A percentile compares a stretch with the other conserved stretches of the same genome.
phyloP scores from a whole-genome alignment of 2,113 vertebrate genomes.

The Corythaeola cristata region DNA sequence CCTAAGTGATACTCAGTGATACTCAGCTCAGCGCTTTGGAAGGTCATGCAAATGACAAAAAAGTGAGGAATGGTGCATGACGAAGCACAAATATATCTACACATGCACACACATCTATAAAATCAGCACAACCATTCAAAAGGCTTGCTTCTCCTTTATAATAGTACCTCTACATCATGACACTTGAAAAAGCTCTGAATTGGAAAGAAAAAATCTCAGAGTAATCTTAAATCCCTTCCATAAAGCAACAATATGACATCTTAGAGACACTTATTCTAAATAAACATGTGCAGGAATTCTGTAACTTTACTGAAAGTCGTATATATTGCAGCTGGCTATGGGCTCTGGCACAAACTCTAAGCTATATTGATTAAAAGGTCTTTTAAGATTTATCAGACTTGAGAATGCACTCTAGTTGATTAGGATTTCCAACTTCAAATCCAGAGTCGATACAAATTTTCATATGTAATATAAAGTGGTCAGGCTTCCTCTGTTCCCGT shows the following conservation, averaged over 20 bases:
- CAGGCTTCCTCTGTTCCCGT: neutral
- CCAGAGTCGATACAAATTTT: neutral
- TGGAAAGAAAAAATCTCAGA: neutral
- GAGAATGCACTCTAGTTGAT: constrained; percentile 47
- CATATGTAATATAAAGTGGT: neutral
- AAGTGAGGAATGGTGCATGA: neutral
- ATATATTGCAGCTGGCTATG: neutral
- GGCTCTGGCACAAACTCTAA: neutral
- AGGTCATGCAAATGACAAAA: neutral
- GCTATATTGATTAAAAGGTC: constrained; percentile 16
- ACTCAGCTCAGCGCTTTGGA: neutral
- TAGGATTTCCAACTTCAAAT: constrained; percentile 22
- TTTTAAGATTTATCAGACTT: constrained; percentile 43
- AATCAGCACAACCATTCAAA: neutral
- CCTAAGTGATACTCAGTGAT: neutral
- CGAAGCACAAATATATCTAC: neutral
- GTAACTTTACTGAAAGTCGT: constrained; percentile 14
- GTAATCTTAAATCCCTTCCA: neutral
- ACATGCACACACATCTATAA: neutral
- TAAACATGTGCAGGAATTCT: neutral
- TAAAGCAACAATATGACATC: neutral
- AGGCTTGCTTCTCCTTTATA: neutral
- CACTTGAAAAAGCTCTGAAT: neutral
- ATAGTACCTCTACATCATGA: fast-evolving
- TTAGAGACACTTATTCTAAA: neutral